phyloP scores from a whole-genome alignment of 2,888 invertebrate genomes.

The Norana najaformis region DNA sequence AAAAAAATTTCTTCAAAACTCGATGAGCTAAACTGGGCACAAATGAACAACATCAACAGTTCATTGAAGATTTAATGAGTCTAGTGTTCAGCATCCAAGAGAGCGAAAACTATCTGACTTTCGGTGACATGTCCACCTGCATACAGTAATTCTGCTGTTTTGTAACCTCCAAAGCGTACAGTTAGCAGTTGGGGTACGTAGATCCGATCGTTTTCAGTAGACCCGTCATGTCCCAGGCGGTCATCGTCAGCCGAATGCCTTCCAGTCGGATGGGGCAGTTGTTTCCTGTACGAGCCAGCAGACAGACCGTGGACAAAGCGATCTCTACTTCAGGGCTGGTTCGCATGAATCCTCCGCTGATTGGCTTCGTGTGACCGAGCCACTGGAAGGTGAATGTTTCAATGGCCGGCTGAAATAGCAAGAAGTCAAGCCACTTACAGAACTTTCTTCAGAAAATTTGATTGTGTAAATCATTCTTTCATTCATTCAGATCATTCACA shows the following conservation, averaged over 20 bases:
- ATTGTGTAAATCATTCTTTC: not conserved
- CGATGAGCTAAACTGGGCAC: not conserved
- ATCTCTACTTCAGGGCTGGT: conserved; percentile 85
- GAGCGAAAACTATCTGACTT: not conserved
- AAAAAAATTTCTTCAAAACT: not conserved
- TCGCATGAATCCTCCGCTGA: conserved; percentile 49
- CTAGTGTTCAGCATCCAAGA: not conserved
- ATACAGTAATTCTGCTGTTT: no score
- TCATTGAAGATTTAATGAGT: not conserved
- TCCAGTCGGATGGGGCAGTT: conserved; percentile 51
- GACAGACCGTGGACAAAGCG: conserved; percentile 86
- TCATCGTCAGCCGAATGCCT: conserved; percentile 33
- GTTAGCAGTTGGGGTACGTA: conserved; percentile 39
- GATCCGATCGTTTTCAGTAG: conserved; percentile 38
- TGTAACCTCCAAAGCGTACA: not conserved
- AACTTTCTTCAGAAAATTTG: not conserved
- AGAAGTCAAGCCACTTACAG: not conserved
- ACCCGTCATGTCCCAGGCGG: conserved; percentile 36
- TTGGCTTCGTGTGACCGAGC: conserved; percentile 35
- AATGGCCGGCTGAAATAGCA: not conserved
- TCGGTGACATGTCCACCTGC: not conserved
- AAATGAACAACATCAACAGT: not conserved
- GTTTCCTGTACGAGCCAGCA: conserved; percentile 74
- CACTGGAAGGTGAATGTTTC: conserved; percentile 35
- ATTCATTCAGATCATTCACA: no score